Conservation (phyloP, 1,140 invertebrate species). For the Drepana arcuata region DNA sequence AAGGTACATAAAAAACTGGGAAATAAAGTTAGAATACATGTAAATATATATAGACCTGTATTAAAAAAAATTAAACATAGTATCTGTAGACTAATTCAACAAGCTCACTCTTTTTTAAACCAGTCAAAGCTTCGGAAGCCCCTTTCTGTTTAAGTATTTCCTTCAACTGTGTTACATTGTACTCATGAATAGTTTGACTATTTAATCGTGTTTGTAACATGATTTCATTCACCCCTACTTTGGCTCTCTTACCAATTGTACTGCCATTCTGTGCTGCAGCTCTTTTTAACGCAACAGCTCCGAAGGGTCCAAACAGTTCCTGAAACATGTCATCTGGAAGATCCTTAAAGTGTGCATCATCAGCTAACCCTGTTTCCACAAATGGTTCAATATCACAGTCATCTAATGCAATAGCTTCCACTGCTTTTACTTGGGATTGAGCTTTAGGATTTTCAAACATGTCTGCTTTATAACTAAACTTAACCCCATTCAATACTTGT, state of each 20-base stretch:
- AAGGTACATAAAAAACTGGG: not conserved
- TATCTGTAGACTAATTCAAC: constrained; percentile 43
- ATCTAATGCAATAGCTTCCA: constrained; percentile 50
- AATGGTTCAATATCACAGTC: constrained; percentile 42
- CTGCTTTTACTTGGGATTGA: constrained; percentile 37
- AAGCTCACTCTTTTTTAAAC: constrained; percentile 43
- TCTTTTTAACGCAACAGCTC: constrained; percentile 30
- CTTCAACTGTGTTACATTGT: constrained; percentile 42
- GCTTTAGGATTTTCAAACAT: constrained; percentile 58
- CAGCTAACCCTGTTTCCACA: constrained; percentile 46
- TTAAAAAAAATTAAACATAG: constrained; percentile 13
- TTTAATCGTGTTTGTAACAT: constrained; percentile 28
- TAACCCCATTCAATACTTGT: constrained; percentile 34
- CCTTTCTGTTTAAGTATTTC: constrained; percentile 38
- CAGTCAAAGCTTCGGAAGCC: constrained; percentile 30
- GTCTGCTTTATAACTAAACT: constrained; percentile 45
- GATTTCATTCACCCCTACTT: constrained; percentile 35
- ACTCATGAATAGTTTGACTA: constrained; percentile 24
- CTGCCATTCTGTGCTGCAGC: constrained; percentile 5
- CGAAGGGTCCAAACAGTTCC: constrained; percentile 57
- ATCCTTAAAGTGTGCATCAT: constrained; percentile 25
- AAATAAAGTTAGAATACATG: not conserved
- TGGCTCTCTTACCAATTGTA: constrained; percentile 28
- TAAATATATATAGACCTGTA: not conserved
- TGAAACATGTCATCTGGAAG: constrained; percentile 49